Percentiles rank a stretch among this genome's conserved stretches.
Conservation (phyloP, 2,888 invertebrate species). For the Drosophila emarginata region DNA sequence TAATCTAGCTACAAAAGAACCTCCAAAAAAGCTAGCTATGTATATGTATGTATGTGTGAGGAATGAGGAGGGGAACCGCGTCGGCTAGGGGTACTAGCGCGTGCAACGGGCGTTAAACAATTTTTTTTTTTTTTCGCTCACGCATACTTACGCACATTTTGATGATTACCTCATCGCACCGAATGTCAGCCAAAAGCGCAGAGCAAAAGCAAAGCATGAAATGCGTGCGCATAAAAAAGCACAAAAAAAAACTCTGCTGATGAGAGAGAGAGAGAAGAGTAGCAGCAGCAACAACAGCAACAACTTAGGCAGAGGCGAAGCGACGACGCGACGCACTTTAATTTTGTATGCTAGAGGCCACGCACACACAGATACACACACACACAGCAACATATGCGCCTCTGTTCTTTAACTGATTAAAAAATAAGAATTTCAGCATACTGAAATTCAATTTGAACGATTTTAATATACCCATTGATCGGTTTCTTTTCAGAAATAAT, state of each 20-base stretch:
- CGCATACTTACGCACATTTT: slow-evolving; percentile 55
- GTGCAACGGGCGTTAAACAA: slow-evolving; percentile 58
- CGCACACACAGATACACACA: slow-evolving; percentile 27
- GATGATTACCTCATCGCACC: slow-evolving; percentile 72
- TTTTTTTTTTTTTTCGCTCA: slow-evolving; percentile 57
- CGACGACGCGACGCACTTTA: slow-evolving; percentile 42
- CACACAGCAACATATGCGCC: neutral
- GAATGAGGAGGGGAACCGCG: slow-evolving; percentile 3
- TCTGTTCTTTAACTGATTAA: slow-evolving; percentile 60
- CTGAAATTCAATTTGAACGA: neutral
- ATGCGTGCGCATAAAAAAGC: slow-evolving; percentile 59
- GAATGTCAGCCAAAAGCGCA: slow-evolving; percentile 62
- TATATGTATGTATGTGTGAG: neutral
- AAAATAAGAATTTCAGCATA: slow-evolving; percentile 30
- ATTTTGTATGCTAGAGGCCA: slow-evolving; percentile 55
- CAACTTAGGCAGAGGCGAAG: slow-evolving; percentile 6
- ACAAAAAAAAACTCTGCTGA: slow-evolving; percentile 2
- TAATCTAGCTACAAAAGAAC: slow-evolving; percentile 62
- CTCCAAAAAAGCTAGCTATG: slow-evolving; percentile 18
- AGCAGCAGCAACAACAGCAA: neutral
- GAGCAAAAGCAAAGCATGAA: slow-evolving; percentile 60
- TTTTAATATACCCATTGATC: neutral
- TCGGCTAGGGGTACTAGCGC: slow-evolving; percentile 41
- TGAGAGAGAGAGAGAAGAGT: neutral
- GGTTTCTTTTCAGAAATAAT: too few species aligned